These are phyloP conservation scores for Eulemur rufifrons DNA, from an alignment of 2,113 vertebrate species.

Conservation along the genomic window DNA sequence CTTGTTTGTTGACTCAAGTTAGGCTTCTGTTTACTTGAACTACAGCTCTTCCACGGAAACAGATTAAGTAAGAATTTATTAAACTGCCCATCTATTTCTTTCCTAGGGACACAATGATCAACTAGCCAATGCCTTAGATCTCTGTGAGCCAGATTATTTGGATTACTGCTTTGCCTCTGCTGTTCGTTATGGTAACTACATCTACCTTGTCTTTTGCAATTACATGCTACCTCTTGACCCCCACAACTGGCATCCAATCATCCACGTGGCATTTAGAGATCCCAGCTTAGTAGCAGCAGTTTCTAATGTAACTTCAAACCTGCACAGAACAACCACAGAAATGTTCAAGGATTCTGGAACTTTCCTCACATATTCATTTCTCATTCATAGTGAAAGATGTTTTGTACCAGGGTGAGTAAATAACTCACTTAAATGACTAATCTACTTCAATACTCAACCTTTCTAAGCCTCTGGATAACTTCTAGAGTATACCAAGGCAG, in stretches of 20 bases:
- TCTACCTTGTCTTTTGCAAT: neutral
- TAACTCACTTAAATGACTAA: neutral
- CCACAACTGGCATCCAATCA: neutral
- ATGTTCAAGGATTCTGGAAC: neutral
- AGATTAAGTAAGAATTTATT: neutral
- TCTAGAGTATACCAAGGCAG: neutral
- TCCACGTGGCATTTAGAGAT: neutral
- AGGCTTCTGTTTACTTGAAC: neutral
- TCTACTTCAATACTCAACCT: neutral
- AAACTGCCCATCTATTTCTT: neutral
- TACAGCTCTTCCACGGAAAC: neutral
- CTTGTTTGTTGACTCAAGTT: neutral
- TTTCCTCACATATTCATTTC: neutral
- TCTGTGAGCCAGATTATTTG: neutral
- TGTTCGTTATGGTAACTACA: neutral
- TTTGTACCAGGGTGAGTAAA: neutral
- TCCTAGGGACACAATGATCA: neutral
- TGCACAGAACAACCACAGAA: neutral
- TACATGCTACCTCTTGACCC: neutral
- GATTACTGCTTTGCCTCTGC: neutral
- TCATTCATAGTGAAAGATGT: neutral
- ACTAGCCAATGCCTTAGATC: neutral
- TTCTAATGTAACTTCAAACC: neutral
- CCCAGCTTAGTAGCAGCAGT: neutral
- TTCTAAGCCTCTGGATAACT: neutral